A percentile compares a stretch with the other conserved stretches of the same genome.
Evolutionary conservation across 2,888 invertebrate species (phyloP).

Genomic region (Parnassius glacialis): DNA sequence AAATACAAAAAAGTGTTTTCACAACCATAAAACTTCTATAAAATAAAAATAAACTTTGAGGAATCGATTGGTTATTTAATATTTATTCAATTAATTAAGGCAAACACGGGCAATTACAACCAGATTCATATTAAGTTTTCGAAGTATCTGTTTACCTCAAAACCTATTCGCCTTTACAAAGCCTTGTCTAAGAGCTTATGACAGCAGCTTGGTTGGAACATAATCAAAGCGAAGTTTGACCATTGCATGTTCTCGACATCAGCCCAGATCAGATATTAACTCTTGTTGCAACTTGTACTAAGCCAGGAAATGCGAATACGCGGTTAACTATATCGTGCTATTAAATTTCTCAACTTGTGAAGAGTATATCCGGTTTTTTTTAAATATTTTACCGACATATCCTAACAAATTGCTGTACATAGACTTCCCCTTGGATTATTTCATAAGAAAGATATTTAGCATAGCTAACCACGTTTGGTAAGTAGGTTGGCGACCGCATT

Average conservation of each 20-base stretch:
- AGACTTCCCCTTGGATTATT: too few species aligned
- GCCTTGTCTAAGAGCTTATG: slow-evolving; percentile 24
- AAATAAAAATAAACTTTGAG: too few species aligned
- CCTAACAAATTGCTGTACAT: too few species aligned
- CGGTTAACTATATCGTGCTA: slow-evolving; percentile 33
- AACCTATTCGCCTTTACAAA: slow-evolving; percentile 25
- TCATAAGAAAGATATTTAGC: too few species aligned
- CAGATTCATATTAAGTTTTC: slow-evolving; percentile 17
- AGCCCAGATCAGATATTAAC: slow-evolving; percentile 33
- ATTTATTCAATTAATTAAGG: neutral
- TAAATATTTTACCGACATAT: neutral
- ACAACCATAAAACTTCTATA: too few species aligned
- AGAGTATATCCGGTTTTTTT: neutral
- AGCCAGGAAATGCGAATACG: slow-evolving; percentile 28
- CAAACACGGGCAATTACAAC: slow-evolving; percentile 1
- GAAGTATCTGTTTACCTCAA: slow-evolving; percentile 24
- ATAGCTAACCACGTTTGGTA: too few species aligned
- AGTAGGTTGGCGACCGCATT: too few species aligned
- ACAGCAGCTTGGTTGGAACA: slow-evolving; percentile 28
- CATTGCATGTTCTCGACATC: slow-evolving; percentile 30
- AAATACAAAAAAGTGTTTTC: too few species aligned
- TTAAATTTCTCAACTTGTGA: slow-evolving; percentile 17
- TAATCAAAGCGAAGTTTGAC: slow-evolving; percentile 34
- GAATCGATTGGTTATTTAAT: too few species aligned
- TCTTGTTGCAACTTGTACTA: slow-evolving; percentile 33